These are phyloP conservation scores for Microvelia longipes DNA, from an alignment of 1,140 invertebrate species.

Conservation along the genomic window DNA sequence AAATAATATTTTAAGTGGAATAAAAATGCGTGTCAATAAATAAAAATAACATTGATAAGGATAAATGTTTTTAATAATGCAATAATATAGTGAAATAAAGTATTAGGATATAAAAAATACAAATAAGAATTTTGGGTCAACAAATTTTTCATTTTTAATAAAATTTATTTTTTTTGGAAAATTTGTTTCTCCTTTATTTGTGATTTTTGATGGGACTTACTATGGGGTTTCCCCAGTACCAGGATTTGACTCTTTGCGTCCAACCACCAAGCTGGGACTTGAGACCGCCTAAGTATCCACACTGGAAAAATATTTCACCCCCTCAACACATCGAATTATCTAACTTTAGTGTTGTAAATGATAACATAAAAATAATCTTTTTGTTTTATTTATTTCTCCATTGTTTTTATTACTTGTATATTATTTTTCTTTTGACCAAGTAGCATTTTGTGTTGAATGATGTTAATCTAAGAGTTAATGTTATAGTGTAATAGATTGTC, in stretches of 20 bases:
- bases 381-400: no score
- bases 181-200: background rate
- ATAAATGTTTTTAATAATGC: no score
- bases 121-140: background rate
- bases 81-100: background rate
- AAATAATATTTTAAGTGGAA: no score
- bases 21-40: no score
- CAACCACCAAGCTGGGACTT: conserved; percentile 77
- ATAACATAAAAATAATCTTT: no score
- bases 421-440: no score
- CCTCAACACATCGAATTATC: background rate
- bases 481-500: no score
- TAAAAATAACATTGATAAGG: no score
- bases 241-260: conserved; percentile 85
- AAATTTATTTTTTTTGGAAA: background rate
- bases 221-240: conserved; percentile 85
- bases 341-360: background rate
- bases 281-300: conserved; percentile 79
- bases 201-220: conserved; percentile 58
- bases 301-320: conserved; percentile 37
- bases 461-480: no score
- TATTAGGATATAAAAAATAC: background rate
- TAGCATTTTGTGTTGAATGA: no score
- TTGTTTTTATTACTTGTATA: no score
- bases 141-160: background rate